Evolutionary conservation across 2,113 vertebrate genomes (phyloP).

Genomic region (Myxocyprinus asiaticus): DNA sequence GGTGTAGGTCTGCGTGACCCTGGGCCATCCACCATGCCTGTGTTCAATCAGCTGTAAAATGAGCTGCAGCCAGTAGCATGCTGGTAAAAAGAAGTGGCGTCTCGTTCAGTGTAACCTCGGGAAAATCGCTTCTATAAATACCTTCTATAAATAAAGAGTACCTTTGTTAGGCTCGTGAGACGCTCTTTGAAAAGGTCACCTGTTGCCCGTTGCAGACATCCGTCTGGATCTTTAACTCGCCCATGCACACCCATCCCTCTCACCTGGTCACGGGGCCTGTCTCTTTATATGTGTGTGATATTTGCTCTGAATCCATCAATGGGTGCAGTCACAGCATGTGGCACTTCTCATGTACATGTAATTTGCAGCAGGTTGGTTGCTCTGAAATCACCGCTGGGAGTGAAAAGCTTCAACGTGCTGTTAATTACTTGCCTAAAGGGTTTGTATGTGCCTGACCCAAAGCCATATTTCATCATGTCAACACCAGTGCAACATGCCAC

Average conservation of each 20-base stretch:
- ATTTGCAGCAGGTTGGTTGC: background rate
- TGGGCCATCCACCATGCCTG: conserved; percentile 71
- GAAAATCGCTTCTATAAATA: conserved; percentile 83
- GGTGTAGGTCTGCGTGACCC: conserved; percentile 69
- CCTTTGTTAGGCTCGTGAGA: conserved; percentile 63
- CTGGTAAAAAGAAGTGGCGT: conserved; percentile 82
- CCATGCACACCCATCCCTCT: conserved; percentile 25
- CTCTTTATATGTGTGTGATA: conserved; percentile 54
- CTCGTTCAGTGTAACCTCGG: conserved; percentile 77
- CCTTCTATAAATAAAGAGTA: conserved; percentile 80
- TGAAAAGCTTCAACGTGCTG: conserved; percentile 51
- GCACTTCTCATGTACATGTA: conserved; percentile 10
- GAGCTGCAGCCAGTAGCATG: conserved; percentile 72
- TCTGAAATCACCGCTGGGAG: conserved; percentile 40
- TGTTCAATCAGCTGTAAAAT: conserved; percentile 79
- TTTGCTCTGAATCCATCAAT: conserved; percentile 42
- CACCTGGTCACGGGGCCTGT: background rate
- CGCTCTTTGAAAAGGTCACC: conserved; percentile 76
- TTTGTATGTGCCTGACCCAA: conserved; percentile 43
- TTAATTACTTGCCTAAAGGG: conserved; percentile 60
- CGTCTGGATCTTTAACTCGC: conserved; percentile 48
- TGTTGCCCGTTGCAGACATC: conserved; percentile 52
- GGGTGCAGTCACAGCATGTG: conserved; percentile 46
- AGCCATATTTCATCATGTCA: conserved; percentile 58
- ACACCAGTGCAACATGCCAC: conserved; percentile 47